A percentile compares a stretch with the other conserved stretches of the same genome.
Conservation (phyloP, 2,888 invertebrate genomes). For the Strigamia maritima region DNA sequence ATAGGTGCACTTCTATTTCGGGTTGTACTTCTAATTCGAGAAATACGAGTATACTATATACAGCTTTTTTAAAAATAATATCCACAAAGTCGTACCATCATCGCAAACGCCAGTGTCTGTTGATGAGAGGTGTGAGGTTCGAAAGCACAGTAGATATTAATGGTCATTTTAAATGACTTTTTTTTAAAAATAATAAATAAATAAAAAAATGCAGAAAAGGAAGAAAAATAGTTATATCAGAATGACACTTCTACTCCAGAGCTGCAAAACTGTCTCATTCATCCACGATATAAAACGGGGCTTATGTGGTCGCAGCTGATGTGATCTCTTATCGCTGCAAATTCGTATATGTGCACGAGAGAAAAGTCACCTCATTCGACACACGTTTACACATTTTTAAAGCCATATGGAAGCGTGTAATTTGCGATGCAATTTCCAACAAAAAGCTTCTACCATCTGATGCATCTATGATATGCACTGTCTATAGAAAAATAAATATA, state of each 20-base stretch:
- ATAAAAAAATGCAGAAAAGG: background rate
- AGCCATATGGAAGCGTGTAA: background rate
- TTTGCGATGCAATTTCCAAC: background rate
- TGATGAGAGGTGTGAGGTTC: too few relatives aligned
- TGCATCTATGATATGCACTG: background rate
- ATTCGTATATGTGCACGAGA: background rate
- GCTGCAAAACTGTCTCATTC: background rate
- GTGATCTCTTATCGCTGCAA: background rate
- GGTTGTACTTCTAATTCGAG: too few relatives aligned
- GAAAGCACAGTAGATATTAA: too few relatives aligned
- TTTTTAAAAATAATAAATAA: too few relatives aligned
- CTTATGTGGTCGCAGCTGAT: constrained; percentile 16
- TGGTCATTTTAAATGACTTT: too few relatives aligned
- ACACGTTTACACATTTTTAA: constrained; percentile 11
- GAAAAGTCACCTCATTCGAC: constrained; percentile 16
- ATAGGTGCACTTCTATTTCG: too few relatives aligned
- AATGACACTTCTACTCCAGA: background rate
- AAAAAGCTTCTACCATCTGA: background rate
- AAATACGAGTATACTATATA: too few relatives aligned
- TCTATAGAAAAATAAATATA: background rate
- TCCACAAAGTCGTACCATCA: too few relatives aligned
- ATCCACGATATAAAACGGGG: constrained; percentile 7
- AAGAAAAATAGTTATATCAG: background rate
- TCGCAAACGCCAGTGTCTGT: too few relatives aligned
- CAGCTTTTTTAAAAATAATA: too few relatives aligned